Evolutionary conservation across 2,113 vertebrate genomes (phyloP).

Genomic region (Tachysurus vachellii): DNA sequence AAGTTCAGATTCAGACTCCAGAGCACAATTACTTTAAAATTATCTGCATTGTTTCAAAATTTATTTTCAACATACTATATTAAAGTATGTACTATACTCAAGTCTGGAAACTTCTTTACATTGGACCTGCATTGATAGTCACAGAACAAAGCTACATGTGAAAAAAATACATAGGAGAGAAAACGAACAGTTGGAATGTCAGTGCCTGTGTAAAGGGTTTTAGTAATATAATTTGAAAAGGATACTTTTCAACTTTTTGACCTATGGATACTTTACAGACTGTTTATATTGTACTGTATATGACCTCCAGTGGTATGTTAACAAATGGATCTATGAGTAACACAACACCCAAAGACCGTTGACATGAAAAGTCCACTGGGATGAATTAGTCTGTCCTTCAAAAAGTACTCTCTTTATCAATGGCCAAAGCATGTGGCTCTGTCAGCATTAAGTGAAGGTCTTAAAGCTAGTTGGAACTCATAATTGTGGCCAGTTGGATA

Average conservation of each 20-base stretch:
- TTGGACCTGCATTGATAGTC: background rate
- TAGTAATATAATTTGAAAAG: background rate
- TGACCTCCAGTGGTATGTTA: slow-evolving; percentile 54
- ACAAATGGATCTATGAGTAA: slow-evolving; percentile 34
- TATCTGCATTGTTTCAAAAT: background rate
- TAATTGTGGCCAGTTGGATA: slow-evolving; percentile 53
- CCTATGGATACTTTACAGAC: too few relatives aligned
- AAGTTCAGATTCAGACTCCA: slow-evolving; percentile 5
- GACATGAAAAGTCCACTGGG: slow-evolving; percentile 41
- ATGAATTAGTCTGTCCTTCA: slow-evolving; percentile 43
- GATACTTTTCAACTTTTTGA: too few relatives aligned
- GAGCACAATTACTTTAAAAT: background rate
- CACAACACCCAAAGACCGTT: slow-evolving; percentile 32
- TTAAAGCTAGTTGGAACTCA: slow-evolving; percentile 43
- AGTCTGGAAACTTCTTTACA: background rate
- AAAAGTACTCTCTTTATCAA: slow-evolving; percentile 62
- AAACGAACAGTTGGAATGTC: background rate
- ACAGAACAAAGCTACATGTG: background rate
- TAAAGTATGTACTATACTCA: background rate
- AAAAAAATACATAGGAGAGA: background rate
- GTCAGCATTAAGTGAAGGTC: slow-evolving; percentile 1
- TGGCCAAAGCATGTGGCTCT: slow-evolving; percentile 54
- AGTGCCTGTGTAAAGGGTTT: background rate
- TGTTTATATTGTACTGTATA: slow-evolving; percentile 11
- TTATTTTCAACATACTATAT: background rate